These are phyloP conservation scores for Andricus curvator DNA, from an alignment of 2,888 invertebrate species.

Conservation along the genomic window DNA sequence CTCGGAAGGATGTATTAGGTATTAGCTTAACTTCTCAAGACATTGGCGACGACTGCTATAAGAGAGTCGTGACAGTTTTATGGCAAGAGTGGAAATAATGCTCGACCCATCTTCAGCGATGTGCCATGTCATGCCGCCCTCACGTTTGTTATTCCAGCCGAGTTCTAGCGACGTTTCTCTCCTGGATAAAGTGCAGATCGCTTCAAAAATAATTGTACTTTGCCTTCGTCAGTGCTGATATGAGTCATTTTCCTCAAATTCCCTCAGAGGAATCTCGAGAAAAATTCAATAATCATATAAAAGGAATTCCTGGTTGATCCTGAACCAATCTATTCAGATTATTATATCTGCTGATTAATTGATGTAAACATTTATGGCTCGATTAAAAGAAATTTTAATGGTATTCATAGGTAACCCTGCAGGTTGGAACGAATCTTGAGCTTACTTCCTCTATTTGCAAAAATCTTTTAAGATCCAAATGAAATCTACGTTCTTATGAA, in stretches of 20 bases:
- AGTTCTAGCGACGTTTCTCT: slow-evolving; percentile 5
- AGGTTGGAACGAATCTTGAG: too few species aligned
- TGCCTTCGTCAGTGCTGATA: slow-evolving; percentile 3
- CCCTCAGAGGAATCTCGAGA: background rate
- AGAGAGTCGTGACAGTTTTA: slow-evolving; percentile 39
- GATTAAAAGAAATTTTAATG: too few species aligned
- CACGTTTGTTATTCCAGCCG: slow-evolving; percentile 28
- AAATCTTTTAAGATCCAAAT: too few species aligned
- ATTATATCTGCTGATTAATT: too few species aligned
- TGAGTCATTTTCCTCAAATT: slow-evolving; percentile 29
- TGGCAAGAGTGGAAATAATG: slow-evolving; percentile 36
- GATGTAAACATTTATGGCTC: too few species aligned
- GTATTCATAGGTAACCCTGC: too few species aligned
- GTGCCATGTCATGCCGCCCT: background rate
- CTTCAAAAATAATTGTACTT: slow-evolving; percentile 30
- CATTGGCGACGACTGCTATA: slow-evolving; percentile 21
- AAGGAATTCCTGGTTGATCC: too few species aligned
- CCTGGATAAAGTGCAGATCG: slow-evolving; percentile 23
- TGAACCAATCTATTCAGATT: too few species aligned
- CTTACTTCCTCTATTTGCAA: too few species aligned
- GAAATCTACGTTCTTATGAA: too few species aligned
- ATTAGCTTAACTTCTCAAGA: slow-evolving; percentile 32
- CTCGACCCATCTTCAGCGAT: slow-evolving; percentile 4
- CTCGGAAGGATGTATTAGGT: slow-evolving; percentile 31
- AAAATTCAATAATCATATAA: background rate